Evolutionary conservation across 2,888 invertebrate species (phyloP), one percentile per base, ranked within the genome.

Genomic region (Drosophila yooni): DNA sequence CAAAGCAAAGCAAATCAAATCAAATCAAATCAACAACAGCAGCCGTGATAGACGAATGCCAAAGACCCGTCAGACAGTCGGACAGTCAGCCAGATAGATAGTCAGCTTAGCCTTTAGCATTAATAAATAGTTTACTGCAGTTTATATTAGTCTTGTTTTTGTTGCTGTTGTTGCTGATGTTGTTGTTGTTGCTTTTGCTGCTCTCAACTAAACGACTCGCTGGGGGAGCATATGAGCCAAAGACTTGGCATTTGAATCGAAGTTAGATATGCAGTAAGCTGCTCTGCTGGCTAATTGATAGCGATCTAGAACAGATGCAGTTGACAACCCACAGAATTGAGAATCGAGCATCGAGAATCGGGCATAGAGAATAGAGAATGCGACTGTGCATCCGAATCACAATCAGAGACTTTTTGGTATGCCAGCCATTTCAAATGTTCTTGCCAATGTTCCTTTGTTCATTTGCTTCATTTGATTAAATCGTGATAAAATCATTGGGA

Each of bases 91-190:
- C n/a, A 40, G 40, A 21, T 11, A 21, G 43, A 43, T 11, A 54
- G 54, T 1, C 46, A 57, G 57, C 21, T 50, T 66, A 76, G 81
- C 76, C 64, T 79, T 79, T 80, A 80, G 81, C 89, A 83, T 89
- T 89, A 89, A 84, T 88, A 84, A 86, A 86, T 89, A 80, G 89
- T 74, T 89, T 82, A 76, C 80, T 64, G 54, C 67, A 36, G 61
- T 48, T 74, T 40, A 64, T 58, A 51, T 70, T 70, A 59, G 64
- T 27, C 46, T 15, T 46, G 46, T 25, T 46, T 15, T 46, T 46
- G 15, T 57, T 38, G 7, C 25, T 63, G 34, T 40, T 43, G 40
- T 51, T 51, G 48, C 38, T 59, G 21, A 21, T 21, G 18, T 43
- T 48, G 10, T 0, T 29, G 25, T 33, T 60, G 21, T 25, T 61